Conservation (phyloP, 2,797 vertebrate species). For the Catamblyrhynchus diadema region DNA sequence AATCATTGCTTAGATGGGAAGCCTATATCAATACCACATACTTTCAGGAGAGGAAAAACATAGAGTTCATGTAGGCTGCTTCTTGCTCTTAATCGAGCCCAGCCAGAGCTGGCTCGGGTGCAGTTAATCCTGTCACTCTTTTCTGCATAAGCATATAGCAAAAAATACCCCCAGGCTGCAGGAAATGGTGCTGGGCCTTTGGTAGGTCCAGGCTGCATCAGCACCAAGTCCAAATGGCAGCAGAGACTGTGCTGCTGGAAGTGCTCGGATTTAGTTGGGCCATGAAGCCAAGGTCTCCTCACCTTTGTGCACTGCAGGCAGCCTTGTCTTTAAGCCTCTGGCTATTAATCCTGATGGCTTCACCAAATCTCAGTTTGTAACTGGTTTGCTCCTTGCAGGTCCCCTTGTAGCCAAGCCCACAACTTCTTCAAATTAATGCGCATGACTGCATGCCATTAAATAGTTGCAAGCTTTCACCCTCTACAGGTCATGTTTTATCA, state of each 20-base stretch:
- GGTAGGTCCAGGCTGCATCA: background rate
- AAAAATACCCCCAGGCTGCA: background rate
- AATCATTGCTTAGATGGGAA: conserved; percentile 28
- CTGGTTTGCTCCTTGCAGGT: background rate
- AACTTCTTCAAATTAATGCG: background rate
- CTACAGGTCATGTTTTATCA: background rate
- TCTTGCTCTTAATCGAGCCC: background rate
- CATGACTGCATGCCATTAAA: background rate
- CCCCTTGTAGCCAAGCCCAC: background rate
- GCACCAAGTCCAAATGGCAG: background rate
- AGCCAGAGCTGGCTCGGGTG: background rate
- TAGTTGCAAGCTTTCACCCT: background rate
- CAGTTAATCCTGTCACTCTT: background rate
- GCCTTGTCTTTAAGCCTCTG: background rate
- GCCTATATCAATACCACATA: background rate
- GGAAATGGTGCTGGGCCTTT: background rate
- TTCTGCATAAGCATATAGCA: rapidly evolving
- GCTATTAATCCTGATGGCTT: background rate
- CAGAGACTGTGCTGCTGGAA: background rate
- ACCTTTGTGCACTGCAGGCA: background rate
- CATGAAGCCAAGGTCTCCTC: background rate
- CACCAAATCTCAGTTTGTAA: background rate
- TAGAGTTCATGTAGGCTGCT: background rate
- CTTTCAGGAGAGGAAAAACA: background rate
- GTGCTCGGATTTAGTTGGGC: background rate